These are phyloP conservation scores for Tineola bisselliella DNA, from an alignment of 2,888 invertebrate species.

Conservation along the genomic window DNA sequence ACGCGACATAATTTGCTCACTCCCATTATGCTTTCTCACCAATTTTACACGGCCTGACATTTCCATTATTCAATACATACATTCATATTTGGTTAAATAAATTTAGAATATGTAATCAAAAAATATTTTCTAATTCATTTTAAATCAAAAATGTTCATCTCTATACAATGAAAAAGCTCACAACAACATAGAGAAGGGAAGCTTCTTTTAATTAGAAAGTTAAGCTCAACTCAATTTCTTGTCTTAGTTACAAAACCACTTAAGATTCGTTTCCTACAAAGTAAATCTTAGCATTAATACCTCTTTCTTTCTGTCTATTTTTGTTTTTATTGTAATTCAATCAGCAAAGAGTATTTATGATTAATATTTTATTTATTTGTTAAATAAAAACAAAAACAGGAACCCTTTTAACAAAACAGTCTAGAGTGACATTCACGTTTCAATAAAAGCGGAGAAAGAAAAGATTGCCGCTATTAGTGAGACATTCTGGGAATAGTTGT, in stretches of 20 bases:
- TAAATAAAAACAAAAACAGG: background rate
- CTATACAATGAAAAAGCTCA: background rate
- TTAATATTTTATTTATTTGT: background rate
- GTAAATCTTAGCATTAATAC: background rate
- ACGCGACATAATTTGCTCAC: background rate
- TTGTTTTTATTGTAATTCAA: background rate
- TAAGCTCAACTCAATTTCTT: conserved; percentile 12
- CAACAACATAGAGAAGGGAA: conserved; percentile 8
- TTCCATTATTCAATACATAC: conserved; percentile 1
- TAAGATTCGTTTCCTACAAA: conserved; percentile 7
- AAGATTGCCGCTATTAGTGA: background rate
- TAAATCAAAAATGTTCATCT: background rate
- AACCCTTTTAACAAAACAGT: too few relatives aligned
- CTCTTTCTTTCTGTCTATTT: background rate
- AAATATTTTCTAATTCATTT: background rate
- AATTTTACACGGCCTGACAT: background rate
- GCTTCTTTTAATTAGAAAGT: conserved; percentile 12
- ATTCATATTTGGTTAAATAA: background rate
- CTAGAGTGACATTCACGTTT: background rate
- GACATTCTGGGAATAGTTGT: conserved; percentile 10
- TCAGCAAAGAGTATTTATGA: background rate
- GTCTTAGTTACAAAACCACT: conserved; percentile 12
- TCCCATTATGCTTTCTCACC: background rate
- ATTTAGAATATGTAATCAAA: too few relatives aligned
- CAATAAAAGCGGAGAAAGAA: background rate